Percentiles rank a stretch among this genome's conserved stretches.
These are phyloP conservation scores for Eristalinus sepulchralis DNA, from an alignment of 2,888 invertebrate genomes.

Conservation along the genomic window DNA sequence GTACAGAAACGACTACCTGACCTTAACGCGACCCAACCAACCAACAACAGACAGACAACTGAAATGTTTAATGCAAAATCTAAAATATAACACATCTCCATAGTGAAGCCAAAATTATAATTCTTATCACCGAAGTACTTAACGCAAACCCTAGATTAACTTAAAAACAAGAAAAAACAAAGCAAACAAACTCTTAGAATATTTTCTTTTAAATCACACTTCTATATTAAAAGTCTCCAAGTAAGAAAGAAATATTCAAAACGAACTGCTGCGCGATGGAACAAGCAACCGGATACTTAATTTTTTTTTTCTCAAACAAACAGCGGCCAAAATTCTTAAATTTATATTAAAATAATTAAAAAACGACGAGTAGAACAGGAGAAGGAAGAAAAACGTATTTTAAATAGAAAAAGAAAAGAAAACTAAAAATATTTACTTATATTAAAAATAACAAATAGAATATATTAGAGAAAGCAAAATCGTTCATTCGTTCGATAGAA, in stretches of 20 bases:
- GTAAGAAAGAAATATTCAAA: conserved; percentile 35
- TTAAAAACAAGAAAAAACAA: conserved; percentile 17
- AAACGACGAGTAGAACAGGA: conserved; percentile 4
- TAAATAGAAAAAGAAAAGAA: conserved; percentile 41
- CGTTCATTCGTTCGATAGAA: conserved; percentile 49
- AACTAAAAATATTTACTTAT: conserved; percentile 27
- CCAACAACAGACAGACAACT: conserved; percentile 63
- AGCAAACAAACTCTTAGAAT: conserved; percentile 19
- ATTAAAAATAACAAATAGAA: conserved; percentile 28
- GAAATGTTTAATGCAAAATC: conserved; percentile 70
- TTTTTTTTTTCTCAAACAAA: conserved; percentile 11
- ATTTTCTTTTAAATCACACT: not conserved
- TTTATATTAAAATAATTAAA: conserved; percentile 35
- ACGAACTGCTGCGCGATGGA: conserved; percentile 3
- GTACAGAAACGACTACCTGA: conserved; percentile 51
- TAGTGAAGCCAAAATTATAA: conserved; percentile 70
- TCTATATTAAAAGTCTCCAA: not conserved
- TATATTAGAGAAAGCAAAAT: conserved; percentile 46
- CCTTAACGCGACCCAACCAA: conserved; percentile 32
- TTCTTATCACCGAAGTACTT: conserved; percentile 69
- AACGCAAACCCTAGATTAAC: conserved; percentile 52
- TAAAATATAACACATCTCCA: conserved; percentile 62
- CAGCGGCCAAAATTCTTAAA: conserved; percentile 65
- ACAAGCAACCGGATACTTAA: not conserved
- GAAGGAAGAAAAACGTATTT: conserved; percentile 37